These are phyloP conservation scores for Lapara coniferarum DNA, from an alignment of 2,888 invertebrate species.

Conservation along the genomic window DNA sequence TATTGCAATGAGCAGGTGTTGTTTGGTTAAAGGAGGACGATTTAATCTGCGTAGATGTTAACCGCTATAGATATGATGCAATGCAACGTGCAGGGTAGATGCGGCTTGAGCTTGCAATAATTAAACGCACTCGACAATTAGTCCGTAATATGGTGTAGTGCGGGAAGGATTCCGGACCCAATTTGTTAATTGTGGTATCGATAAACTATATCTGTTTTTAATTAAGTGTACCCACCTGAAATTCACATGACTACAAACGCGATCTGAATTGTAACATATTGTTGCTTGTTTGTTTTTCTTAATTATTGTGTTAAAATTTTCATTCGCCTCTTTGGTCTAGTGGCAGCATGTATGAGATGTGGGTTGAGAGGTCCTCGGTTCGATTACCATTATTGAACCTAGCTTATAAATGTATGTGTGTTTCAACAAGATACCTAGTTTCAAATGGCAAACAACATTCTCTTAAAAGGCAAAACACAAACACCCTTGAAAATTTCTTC, in stretches of 20 bases:
- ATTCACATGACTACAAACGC: neutral
- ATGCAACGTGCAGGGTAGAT: conserved; percentile 34
- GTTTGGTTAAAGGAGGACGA: conserved; percentile 43
- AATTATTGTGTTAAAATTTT: neutral
- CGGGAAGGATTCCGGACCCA: conserved; percentile 46
- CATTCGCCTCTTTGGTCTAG: neutral
- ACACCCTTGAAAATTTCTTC: neutral
- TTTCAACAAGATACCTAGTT: neutral
- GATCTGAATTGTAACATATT: neutral
- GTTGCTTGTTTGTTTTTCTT: neutral
- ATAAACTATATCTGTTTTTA: conserved; percentile 40
- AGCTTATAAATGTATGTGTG: neutral
- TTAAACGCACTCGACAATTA: conserved; percentile 54
- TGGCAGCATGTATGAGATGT: too few relatives aligned
- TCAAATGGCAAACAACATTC: too few relatives aligned
- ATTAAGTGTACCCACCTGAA: neutral
- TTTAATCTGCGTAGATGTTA: conserved; percentile 48
- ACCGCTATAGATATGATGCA: conserved; percentile 35
- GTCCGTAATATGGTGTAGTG: conserved; percentile 41
- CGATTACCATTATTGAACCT: neutral
- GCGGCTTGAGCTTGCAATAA: conserved; percentile 46
- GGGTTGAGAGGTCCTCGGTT: too few relatives aligned
- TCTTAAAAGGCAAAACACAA: neutral
- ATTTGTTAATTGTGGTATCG: conserved; percentile 55
- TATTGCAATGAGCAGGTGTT: conserved; percentile 50